Percentiles rank a stretch among this genome's conserved stretches.
These are phyloP conservation scores for Grapholita molesta DNA, from an alignment of 1,140 invertebrate species.

Conservation along the genomic window DNA sequence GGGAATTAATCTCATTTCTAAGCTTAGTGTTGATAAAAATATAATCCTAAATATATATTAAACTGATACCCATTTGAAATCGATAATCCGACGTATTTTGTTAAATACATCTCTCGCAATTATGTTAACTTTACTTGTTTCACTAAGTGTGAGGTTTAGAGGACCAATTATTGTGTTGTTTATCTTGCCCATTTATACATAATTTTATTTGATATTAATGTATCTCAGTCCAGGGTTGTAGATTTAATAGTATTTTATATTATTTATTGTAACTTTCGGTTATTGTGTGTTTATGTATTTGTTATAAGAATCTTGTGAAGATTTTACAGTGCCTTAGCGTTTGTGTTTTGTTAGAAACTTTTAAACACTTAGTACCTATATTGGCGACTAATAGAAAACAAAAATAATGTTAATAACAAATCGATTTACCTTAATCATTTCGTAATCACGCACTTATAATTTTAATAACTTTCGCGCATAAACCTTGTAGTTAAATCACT, in stretches of 20 bases:
- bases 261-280: conserved; percentile 3
- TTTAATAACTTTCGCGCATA: too few relatives aligned
- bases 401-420: too few relatives aligned
- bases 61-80: not conserved
- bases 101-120: not conserved
- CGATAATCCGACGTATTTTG: not conserved
- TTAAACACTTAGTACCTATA: not conserved
- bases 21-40: not conserved
- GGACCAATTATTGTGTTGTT: not conserved
- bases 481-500: too few relatives aligned
- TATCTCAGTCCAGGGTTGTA: not conserved
- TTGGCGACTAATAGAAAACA: too few relatives aligned
- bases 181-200: conserved; percentile 14
- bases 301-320: not conserved
- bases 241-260: not conserved
- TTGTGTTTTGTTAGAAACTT: not conserved
- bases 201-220: conserved; percentile 1
- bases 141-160: not conserved
- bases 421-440: too few relatives aligned
- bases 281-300: not conserved
- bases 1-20: not conserved
- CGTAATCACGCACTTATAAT: too few relatives aligned
- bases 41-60: not conserved
- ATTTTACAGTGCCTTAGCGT: conserved; percentile 17
- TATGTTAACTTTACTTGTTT: not conserved